Evolutionary conservation across 2,888 invertebrate species (phyloP).

Genomic region (Tanypteryx hageni): DNA sequence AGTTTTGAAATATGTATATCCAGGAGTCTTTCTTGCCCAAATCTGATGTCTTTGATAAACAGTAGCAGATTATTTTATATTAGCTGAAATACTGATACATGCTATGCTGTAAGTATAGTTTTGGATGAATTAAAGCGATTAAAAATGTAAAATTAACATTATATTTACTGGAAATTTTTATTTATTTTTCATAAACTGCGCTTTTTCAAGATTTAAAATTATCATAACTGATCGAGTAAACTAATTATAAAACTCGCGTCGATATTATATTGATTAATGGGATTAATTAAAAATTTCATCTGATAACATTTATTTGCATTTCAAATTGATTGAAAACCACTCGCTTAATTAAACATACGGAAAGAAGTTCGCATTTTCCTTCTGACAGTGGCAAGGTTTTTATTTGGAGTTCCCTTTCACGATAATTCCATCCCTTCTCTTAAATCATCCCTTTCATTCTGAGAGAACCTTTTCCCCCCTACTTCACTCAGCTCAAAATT

Average conservation of each 20-base stretch:
- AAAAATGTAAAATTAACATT: no score
- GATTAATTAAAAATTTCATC: constrained; percentile 6
- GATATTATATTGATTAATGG: neutral
- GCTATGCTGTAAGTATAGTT: no score
- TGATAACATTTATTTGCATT: neutral
- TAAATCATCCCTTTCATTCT: neutral
- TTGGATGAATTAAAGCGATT: no score
- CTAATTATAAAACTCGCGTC: neutral
- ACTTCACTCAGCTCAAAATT: constrained; percentile 15
- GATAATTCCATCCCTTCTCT: neutral
- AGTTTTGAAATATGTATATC: no score
- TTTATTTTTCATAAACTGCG: neutral
- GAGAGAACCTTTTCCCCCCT: neutral
- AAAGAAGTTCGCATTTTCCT: neutral
- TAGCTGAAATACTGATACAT: no score
- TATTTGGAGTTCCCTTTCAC: neutral
- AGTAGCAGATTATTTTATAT: no score
- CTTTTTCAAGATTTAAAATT: neutral
- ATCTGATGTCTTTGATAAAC: no score
- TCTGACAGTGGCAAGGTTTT: neutral
- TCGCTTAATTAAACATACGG: constrained; percentile 26
- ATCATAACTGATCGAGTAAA: neutral
- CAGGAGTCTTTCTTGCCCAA: no score
- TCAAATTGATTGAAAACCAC: constrained; percentile 7
- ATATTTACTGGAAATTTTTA: neutral